Percentiles rank a stretch among this genome's conserved stretches.
Evolutionary conservation across 2,113 vertebrate species (phyloP).

Genomic region (Misgurnus mizolepis): DNA sequence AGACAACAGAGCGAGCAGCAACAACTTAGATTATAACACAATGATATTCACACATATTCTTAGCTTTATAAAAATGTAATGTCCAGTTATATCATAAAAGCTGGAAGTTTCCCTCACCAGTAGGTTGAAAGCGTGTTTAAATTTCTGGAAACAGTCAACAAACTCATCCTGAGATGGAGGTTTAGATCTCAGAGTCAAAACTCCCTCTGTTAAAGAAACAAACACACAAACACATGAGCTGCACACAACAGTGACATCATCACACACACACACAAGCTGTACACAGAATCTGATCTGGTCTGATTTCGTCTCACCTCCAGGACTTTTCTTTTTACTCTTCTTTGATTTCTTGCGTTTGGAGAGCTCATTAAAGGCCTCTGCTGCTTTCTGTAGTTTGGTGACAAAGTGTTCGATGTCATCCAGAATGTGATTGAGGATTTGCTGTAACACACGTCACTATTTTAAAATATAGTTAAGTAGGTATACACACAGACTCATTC

Average conservation of each 20-base stretch:
- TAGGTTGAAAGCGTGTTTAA: slow-evolving; percentile 97
- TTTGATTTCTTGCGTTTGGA: slow-evolving; percentile 88
- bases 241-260: not conserved
- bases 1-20: too few species aligned
- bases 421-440: slow-evolving; percentile 98
- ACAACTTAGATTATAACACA: not conserved
- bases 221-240: not conserved
- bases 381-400: slow-evolving; percentile 92
- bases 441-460: slow-evolving; percentile 67
- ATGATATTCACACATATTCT: not conserved
- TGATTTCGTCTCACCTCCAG: slow-evolving; percentile 80
- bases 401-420: slow-evolving; percentile 96
- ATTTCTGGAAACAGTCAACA: slow-evolving; percentile 94
- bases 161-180: slow-evolving; percentile 88
- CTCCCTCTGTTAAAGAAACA: slow-evolving; percentile 83
- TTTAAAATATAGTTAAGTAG: not conserved
- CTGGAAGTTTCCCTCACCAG: slow-evolving; percentile 76
- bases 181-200: slow-evolving; percentile 90
- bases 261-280: not conserved
- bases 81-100: too few species aligned
- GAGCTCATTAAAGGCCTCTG: slow-evolving; percentile 90
- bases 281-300: not conserved
- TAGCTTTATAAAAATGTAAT: too few species aligned
- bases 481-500: not conserved
- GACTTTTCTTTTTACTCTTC: slow-evolving; percentile 88